A percentile compares a stretch with the other conserved stretches of the same genome.
phyloP scores from a whole-genome alignment of 2,888 invertebrate genomes.

The Hesperia comma region DNA sequence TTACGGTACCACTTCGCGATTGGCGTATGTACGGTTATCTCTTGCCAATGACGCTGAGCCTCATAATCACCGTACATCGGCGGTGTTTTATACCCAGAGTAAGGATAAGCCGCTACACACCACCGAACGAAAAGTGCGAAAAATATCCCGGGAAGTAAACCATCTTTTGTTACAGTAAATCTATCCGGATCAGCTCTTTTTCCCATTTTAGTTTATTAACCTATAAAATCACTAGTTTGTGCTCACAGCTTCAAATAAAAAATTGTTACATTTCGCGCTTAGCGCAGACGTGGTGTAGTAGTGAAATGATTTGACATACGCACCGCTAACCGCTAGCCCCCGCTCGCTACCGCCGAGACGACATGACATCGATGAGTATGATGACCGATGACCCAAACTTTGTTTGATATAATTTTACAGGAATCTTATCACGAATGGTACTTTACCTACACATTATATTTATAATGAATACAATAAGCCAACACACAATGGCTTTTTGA shows the following conservation, averaged over 20 bases:
- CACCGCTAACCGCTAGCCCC: too few species aligned
- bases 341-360: slow-evolving; percentile 87
- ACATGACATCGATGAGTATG: slow-evolving; percentile 73
- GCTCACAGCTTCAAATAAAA: slow-evolving; percentile 6
- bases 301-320: slow-evolving; percentile 65
- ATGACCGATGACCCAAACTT: background rate
- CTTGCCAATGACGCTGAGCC: slow-evolving; percentile 99
- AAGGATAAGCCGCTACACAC: slow-evolving; percentile 89
- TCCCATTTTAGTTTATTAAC: slow-evolving; percentile 56
- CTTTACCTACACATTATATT: background rate
- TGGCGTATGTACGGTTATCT: slow-evolving; percentile 95
- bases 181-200: slow-evolving; percentile 68
- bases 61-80: slow-evolving; percentile 99
- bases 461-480: slow-evolving; percentile 36
- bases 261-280: slow-evolving; percentile 46
- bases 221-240: slow-evolving; percentile 5
- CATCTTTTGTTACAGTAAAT: slow-evolving; percentile 72
- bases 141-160: slow-evolving; percentile 79
- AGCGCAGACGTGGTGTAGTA: slow-evolving; percentile 58
- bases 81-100: slow-evolving; percentile 91
- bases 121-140: slow-evolving; percentile 87
- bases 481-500: slow-evolving; percentile 77
- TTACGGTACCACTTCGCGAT: slow-evolving; percentile 90
- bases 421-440: background rate
- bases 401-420: background rate